Evolutionary conservation across 2,888 invertebrate species (phyloP).

Genomic region (Chorisops tibialis): DNA sequence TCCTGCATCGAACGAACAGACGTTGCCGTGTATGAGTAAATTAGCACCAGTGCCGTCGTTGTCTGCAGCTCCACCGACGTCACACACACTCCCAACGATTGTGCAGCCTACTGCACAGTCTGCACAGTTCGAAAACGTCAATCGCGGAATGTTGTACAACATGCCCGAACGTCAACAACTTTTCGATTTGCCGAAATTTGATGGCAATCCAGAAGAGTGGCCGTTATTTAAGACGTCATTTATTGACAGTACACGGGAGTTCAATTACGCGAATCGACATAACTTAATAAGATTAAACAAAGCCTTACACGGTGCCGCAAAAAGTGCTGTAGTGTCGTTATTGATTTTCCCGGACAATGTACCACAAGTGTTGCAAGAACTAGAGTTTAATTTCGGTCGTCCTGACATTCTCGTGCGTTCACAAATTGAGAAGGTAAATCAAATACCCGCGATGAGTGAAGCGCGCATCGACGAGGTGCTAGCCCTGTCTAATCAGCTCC

Average conservation of each 20-base stretch:
- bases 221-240: conserved; percentile 34
- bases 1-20: too few species aligned
- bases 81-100: too few species aligned
- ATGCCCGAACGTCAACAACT: conserved; percentile 29
- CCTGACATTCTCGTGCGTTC: conserved; percentile 25
- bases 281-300: conserved; percentile 33
- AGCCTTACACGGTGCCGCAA: conserved; percentile 31
- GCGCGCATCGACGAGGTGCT: conserved; percentile 4
- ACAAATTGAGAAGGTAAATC: conserved; percentile 25
- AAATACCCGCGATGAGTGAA: conserved; percentile 19
- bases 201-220: conserved; percentile 35
- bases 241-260: conserved; percentile 30
- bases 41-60: too few species aligned
- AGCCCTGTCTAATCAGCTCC: conserved; percentile 11
- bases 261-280: conserved; percentile 31
- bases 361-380: conserved; percentile 27
- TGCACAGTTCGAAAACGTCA: too few species aligned
- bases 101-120: too few species aligned
- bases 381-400: conserved; percentile 32
- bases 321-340: conserved; percentile 29
- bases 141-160: too few species aligned
- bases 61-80: too few species aligned
- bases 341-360: conserved; percentile 34
- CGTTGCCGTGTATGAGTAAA: too few species aligned
- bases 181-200: conserved; percentile 34